Evolutionary conservation across 2,113 vertebrate genomes (phyloP).

Genomic region (Ciconia stormi): DNA sequence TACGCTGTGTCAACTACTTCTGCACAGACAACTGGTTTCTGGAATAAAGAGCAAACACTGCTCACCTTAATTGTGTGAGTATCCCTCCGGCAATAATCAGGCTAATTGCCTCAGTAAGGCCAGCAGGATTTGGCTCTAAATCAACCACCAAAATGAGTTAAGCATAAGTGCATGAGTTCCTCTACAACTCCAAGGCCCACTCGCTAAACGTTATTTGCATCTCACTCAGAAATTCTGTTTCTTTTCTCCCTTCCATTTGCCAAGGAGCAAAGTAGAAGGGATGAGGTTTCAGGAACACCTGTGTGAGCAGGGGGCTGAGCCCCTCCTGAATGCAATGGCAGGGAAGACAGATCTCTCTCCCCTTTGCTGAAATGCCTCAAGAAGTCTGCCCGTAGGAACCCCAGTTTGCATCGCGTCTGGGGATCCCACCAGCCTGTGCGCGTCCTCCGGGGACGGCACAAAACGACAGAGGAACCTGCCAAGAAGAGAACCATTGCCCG

Average conservation of each 20-base stretch:
- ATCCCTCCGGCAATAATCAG: constrained; percentile 28
- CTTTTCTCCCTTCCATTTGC: not conserved
- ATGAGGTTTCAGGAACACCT: not conserved
- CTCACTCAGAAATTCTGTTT: not conserved
- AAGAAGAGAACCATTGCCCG: not conserved
- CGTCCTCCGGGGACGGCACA: not conserved
- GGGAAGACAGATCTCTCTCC: not conserved
- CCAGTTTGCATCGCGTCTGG: fast-evolving
- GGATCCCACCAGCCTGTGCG: not conserved
- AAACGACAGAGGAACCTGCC: not conserved
- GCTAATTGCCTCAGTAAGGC: constrained; percentile 43
- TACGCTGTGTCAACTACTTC: not conserved
- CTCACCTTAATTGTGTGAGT: constrained; percentile 30
- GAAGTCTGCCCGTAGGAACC: fast-evolving
- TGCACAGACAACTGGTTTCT: not conserved
- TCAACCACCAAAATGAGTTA: constrained; percentile 14
- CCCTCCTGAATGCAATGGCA: not conserved
- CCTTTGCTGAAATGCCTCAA: not conserved
- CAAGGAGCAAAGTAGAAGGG: not conserved
- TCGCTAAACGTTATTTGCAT: not conserved
- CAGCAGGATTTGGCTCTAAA: constrained; percentile 37
- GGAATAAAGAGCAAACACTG: not conserved
- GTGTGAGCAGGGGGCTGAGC: not conserved
- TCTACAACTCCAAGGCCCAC: not conserved
- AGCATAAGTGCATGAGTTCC: not conserved